phyloP scores from a whole-genome alignment of 2,888 invertebrate species.

The Cinara cedri region DNA sequence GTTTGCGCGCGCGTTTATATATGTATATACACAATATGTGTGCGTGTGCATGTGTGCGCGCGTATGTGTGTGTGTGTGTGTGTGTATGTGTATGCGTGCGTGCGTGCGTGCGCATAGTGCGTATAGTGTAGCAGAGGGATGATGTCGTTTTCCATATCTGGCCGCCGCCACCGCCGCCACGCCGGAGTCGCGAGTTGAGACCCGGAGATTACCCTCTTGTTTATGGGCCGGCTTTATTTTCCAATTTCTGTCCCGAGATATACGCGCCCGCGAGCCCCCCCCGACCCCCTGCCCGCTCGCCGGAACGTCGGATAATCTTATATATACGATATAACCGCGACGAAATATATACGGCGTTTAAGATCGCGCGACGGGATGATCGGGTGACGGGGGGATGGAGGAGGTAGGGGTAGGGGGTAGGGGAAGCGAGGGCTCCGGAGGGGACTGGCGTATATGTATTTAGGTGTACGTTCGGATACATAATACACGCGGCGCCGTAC shows the following conservation, averaged over 20 bases:
- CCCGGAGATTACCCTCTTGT: constrained; percentile 53
- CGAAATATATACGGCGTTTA: not conserved
- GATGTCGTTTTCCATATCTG: constrained; percentile 55
- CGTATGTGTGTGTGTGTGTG: not conserved
- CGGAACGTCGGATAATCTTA: not conserved
- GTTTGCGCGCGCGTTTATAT: not conserved
- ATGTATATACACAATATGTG: not conserved
- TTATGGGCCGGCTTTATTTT: constrained; percentile 54
- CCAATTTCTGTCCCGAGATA: constrained; percentile 53
- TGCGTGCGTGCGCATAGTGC: not conserved
- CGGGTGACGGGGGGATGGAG: too few species aligned
- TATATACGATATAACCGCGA: constrained; percentile 17
- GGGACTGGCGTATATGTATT: too few species aligned
- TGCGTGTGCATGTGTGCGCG: not conserved
- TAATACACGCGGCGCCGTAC: too few species aligned
- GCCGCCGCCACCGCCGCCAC: not conserved
- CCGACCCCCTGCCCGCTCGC: not conserved
- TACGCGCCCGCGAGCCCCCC: too few species aligned
- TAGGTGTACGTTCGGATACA: too few species aligned
- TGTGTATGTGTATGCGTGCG: not conserved
- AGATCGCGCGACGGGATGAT: too few species aligned
- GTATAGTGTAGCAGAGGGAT: constrained; percentile 24
- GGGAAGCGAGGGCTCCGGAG: too few species aligned
- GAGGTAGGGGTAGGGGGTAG: too few species aligned
- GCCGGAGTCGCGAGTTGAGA: constrained; percentile 29